A percentile compares a stretch with the other conserved stretches of the same genome.
Evolutionary conservation across 1,140 invertebrate genomes (phyloP).

Genomic region (Listronotus oregonensis): DNA sequence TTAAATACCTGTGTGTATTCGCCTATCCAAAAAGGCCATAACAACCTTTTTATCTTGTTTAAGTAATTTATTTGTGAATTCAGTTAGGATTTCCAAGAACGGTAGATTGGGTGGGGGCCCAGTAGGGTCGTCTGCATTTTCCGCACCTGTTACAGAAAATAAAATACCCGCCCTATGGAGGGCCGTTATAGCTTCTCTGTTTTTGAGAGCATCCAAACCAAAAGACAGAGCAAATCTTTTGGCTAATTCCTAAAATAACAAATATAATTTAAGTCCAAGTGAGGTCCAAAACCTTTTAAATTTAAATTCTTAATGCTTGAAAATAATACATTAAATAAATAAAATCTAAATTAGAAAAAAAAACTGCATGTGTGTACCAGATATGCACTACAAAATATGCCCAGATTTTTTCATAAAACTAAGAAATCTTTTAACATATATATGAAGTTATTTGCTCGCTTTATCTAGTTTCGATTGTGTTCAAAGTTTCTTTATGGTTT

Average conservation of each 20-base stretch:
- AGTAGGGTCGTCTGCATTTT: constrained; percentile 68
- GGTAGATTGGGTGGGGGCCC: constrained; percentile 84
- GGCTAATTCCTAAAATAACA: constrained; percentile 76
- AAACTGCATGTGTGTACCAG: no score
- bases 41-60: constrained; percentile 95
- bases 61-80: constrained; percentile 95
- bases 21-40: constrained; percentile 80
- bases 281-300: no score
- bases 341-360: no score
- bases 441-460: no score
- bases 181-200: constrained; percentile 95
- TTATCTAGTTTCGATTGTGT: no score
- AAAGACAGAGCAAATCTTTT: constrained; percentile 97
- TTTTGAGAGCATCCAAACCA: constrained; percentile 96
- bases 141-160: constrained; percentile 74
- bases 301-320: no score
- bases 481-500: no score
- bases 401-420: no score
- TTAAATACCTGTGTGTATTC: constrained; percentile 67
- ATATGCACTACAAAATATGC: no score
- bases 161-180: constrained; percentile 93
- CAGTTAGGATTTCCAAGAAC: constrained; percentile 92
- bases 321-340: no score
- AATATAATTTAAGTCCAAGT: no score
- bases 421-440: no score